phyloP scores from a whole-genome alignment of 1,140 invertebrate genomes.

The Drosophila dunni region DNA sequence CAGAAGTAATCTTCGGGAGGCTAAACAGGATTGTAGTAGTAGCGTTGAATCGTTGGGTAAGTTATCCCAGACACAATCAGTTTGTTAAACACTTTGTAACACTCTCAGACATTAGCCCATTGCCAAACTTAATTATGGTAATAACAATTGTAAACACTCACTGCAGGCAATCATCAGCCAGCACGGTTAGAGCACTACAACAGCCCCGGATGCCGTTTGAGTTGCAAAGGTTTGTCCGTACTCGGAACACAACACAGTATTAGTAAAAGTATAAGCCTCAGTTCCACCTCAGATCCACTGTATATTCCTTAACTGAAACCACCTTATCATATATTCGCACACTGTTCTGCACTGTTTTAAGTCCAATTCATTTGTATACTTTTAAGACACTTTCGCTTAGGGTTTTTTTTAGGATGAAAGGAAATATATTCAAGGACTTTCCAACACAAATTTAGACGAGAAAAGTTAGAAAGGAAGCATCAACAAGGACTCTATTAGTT shows the following conservation, averaged over 20 bases:
- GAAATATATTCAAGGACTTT: too few species aligned
- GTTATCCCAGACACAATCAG: conserved; percentile 13
- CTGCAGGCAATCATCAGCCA: conserved; percentile 58
- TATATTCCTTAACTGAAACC: not conserved
- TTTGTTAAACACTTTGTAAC: not conserved
- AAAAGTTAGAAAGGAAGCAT: too few species aligned
- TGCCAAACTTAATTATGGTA: conserved; percentile 1
- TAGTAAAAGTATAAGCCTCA: conserved; percentile 40
- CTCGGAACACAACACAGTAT: conserved; percentile 32
- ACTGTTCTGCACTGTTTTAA: conserved; percentile 30
- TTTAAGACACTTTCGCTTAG: not conserved
- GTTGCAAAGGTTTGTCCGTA: conserved; percentile 76
- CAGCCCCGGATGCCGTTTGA: conserved; percentile 55
- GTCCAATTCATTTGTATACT: conserved; percentile 8
- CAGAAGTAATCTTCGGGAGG: conserved; percentile 53
- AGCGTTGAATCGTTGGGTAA: conserved; percentile 83
- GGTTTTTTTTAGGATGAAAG: not conserved
- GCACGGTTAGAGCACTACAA: conserved; percentile 61
- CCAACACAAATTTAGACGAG: too few species aligned
- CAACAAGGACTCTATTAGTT: too few species aligned
- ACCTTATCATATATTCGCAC: conserved; percentile 29
- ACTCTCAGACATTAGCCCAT: conserved; percentile 35
- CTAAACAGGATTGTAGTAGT: conserved; percentile 63
- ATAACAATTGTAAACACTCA: conserved; percentile 54
- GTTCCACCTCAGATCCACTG: not conserved